Evolutionary conservation across 1,140 invertebrate genomes (phyloP).

Genomic region (Brachionus asplanchnoidis): DNA sequence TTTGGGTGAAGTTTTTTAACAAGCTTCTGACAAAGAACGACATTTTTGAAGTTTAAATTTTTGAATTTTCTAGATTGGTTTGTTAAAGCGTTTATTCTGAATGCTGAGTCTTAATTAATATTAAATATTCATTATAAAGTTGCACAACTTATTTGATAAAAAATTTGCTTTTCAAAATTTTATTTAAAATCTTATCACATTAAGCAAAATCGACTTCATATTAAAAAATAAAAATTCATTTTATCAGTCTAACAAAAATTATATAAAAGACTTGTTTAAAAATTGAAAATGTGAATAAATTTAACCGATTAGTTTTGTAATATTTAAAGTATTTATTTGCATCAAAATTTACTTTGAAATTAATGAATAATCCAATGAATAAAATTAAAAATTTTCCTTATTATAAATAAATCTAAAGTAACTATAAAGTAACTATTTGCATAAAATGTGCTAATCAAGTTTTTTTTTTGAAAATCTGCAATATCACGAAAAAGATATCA

Average conservation of each 20-base stretch:
- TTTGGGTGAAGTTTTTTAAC: neutral
- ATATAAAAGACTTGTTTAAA: too few species aligned
- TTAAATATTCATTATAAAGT: neutral
- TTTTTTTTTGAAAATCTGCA: slow-evolving; percentile 46
- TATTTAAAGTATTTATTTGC: too few species aligned
- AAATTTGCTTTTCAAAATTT: neutral
- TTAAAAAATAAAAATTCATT: too few species aligned
- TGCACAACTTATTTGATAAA: neutral
- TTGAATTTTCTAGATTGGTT: slow-evolving; percentile 8
- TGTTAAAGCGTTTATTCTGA: neutral
- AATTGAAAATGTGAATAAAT: too few species aligned
- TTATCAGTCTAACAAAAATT: too few species aligned
- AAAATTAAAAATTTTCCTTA: slow-evolving; percentile 55
- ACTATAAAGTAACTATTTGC: slow-evolving; percentile 49
- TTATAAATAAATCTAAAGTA: slow-evolving; percentile 55
- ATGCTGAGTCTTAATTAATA: neutral
- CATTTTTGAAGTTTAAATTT: neutral
- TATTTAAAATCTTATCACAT: too few species aligned
- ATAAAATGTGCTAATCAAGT: slow-evolving; percentile 49
- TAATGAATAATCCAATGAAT: too few species aligned
- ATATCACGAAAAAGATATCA: slow-evolving; percentile 51
- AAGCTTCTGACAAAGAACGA: slow-evolving; percentile 18
- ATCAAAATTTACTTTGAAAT: too few species aligned
- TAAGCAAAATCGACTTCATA: too few species aligned
- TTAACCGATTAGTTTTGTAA: too few species aligned